Percentiles rank a stretch among this genome's conserved stretches.
These are phyloP conservation scores for Ormyrus pomaceus DNA, from an alignment of 2,888 invertebrate genomes.

Conservation along the genomic window DNA sequence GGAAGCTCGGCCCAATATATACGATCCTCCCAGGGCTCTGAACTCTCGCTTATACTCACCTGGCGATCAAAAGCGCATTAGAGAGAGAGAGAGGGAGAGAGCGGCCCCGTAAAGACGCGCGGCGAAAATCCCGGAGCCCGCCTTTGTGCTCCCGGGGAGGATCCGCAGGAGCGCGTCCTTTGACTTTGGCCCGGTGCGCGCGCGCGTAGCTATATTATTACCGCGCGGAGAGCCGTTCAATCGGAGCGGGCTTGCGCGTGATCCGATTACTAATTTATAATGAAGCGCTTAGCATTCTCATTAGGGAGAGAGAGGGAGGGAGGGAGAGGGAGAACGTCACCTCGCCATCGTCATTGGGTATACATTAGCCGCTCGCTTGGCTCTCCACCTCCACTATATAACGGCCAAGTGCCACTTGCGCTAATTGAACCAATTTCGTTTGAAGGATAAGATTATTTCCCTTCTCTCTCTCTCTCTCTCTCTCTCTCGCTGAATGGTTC, in stretches of 20 bases:
- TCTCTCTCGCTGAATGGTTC: background rate
- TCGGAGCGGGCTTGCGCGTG: background rate
- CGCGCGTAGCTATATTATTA: background rate
- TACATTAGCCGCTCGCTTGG: background rate
- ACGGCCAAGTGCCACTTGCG: slow-evolving; percentile 39
- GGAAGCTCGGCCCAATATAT: no score
- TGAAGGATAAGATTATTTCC: slow-evolving; percentile 38
- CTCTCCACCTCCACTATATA: background rate
- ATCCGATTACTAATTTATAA: slow-evolving; percentile 52
- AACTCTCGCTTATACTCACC: no score
- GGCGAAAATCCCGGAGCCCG: no score
- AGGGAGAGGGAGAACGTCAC: slow-evolving; percentile 13
- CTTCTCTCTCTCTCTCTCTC: background rate
- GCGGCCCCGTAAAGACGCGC: no score
- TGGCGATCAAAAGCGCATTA: no score
- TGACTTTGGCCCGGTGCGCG: background rate
- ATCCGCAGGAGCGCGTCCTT: background rate
- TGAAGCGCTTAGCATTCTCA: slow-evolving; percentile 46
- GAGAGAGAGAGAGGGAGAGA: no score
- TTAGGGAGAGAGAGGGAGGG: slow-evolving; percentile 17
- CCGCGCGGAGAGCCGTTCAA: no score
- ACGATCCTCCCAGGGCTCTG: no score
- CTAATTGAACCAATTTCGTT: slow-evolving; percentile 51
- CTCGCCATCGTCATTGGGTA: slow-evolving; percentile 5
- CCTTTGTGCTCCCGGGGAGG: background rate